Base-by-base conservation (phyloP, 1,140 invertebrate genomes). In the Muscidifurax raptorellus region DNA sequence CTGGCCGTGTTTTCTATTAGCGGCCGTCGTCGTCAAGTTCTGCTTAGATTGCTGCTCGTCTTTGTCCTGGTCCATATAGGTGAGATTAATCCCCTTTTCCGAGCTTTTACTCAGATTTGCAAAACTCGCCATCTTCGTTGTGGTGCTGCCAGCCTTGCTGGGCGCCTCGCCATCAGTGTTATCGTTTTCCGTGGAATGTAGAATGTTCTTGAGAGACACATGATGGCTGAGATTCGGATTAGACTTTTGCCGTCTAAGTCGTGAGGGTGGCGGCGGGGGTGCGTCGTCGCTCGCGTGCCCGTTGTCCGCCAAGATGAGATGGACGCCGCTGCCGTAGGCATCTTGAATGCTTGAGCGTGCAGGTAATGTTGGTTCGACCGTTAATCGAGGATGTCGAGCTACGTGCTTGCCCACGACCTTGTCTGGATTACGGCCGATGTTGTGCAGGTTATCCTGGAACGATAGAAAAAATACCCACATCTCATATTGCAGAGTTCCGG, bases 301-400 rank as follows among this genome's bases (percentile, higher is more conserved):
- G 86, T 95, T 95, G 75, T 96, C 96, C 85, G 96, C 95, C 86
- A 96, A 94, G 86, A 97, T 93, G 84, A 91, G 87, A 30, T 93
- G 92, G 9, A 94, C 92, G 3, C 91, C 93, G 71, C 92, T 93
- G 74, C 96, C 95, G 77, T 96, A 94, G 25, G 96, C 96, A 91
- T 97, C 96, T 87, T 96, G 96, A 25, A 96, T 93, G 47, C 96
- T 96, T 0, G 96, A 96, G 13, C 96, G 94, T 3, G 95, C 94
- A 2, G 95, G 95, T 22, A 94, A 90, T 87, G 94, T 91, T 86
- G 95, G 94, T 90, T 95, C 94, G 15, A 91, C 87, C 0, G 89
- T 87, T 0, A 86, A n/a, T 22, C 84, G 79, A 0, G 80, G 84
- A 30, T 86, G 91, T 89, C 95, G 94, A 13, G 94, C 94, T 25